Percentiles rank a stretch among this genome's conserved stretches.
Evolutionary conservation across 2,888 invertebrate species (phyloP).

Genomic region (Exocentrus adspersus): DNA sequence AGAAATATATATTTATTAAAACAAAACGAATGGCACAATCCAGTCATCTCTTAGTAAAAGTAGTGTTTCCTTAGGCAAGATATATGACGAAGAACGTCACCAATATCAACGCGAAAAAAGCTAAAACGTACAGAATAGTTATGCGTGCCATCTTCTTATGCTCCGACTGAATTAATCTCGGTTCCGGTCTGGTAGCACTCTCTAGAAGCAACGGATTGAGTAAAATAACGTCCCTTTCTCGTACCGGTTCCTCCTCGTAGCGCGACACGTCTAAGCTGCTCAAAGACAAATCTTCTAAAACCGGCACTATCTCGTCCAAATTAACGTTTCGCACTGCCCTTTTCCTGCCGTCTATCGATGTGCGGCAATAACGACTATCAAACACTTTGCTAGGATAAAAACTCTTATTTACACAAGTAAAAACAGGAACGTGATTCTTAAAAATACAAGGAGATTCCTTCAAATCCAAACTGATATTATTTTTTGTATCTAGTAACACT

Average conservation of each 20-base stretch:
- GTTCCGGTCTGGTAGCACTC: constrained; percentile 61
- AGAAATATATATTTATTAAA: constrained; percentile 31
- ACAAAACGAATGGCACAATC: constrained; percentile 24
- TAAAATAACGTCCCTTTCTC: constrained; percentile 60
- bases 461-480: constrained; percentile 4
- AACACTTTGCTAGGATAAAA: constrained; percentile 33
- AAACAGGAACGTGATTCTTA: constrained; percentile 33
- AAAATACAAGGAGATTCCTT: constrained; percentile 12
- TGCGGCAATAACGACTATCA: constrained; percentile 34
- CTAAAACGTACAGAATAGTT: constrained; percentile 68
- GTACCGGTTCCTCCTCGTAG: constrained; percentile 20
- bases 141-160: constrained; percentile 66
- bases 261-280: constrained; percentile 20
- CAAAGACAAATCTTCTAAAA: constrained; percentile 49
- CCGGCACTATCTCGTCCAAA: constrained; percentile 59
- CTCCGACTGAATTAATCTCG: constrained; percentile 58
- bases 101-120: constrained; percentile 66
- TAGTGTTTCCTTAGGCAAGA: constrained; percentile 60
- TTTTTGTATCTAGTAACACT: constrained; percentile 35
- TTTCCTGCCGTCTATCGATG: constrained; percentile 37
- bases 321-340: constrained; percentile 43
- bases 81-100: constrained; percentile 69
- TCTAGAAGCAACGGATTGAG: constrained; percentile 66
- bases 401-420: constrained; percentile 2
- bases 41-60: constrained; percentile 32